These are phyloP conservation scores for Chrosomus eos DNA, from an alignment of 2,797 vertebrate species.

Conservation along the genomic window DNA sequence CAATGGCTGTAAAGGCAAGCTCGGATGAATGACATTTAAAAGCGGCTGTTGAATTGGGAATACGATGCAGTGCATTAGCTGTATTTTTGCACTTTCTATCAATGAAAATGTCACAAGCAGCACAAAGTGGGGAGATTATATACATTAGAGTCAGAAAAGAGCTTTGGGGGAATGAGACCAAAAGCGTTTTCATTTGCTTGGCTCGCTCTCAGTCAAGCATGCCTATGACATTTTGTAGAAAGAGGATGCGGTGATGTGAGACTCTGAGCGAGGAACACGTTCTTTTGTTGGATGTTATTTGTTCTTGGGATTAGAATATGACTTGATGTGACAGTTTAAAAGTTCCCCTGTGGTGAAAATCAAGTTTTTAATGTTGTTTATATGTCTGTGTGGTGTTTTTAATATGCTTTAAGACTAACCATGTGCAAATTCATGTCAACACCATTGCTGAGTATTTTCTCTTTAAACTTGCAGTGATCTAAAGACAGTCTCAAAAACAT, in stretches of 20 bases:
- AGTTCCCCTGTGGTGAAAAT: no score
- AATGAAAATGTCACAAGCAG: constrained; percentile 58
- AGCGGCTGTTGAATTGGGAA: constrained; percentile 44
- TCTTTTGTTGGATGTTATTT: constrained; percentile 18
- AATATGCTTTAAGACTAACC: no score
- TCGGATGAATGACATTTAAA: constrained; percentile 57
- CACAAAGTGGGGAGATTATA: constrained; percentile 39
- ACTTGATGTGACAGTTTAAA: not conserved
- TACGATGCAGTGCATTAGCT: constrained; percentile 26
- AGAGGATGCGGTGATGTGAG: constrained; percentile 31
- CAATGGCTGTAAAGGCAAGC: constrained; percentile 29
- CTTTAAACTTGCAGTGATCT: no score
- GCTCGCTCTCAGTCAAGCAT: constrained; percentile 74
- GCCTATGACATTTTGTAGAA: constrained; percentile 74
- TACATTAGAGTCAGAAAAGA: constrained; percentile 53
- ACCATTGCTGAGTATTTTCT: no score
- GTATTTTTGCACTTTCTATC: constrained; percentile 33
- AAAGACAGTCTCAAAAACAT: no score
- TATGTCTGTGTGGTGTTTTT: no score
- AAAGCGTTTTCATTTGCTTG: constrained; percentile 63
- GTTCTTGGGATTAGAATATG: constrained; percentile 23
- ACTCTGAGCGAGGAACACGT: not conserved
- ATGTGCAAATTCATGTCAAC: no score
- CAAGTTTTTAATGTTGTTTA: no score
- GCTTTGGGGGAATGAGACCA: constrained; percentile 49